Base-by-base conservation (phyloP, 2,113 vertebrate genomes). In the Ciconia boyciana region DNA sequence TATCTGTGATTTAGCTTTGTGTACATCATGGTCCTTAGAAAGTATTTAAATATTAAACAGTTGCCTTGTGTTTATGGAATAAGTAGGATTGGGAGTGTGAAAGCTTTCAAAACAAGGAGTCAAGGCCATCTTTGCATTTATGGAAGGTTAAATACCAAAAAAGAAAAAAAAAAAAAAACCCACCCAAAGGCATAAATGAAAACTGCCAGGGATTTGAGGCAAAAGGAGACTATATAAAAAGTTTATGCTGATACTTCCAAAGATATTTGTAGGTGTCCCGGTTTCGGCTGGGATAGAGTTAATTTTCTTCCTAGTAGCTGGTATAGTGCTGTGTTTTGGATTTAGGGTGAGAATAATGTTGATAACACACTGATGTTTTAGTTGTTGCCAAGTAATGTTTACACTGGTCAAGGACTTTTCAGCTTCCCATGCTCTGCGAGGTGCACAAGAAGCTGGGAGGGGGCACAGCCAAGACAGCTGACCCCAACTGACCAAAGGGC, bases 101-200 rank as follows among this genome's bases (percentile, higher is more conserved):
- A 85, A 62, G n/a, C 32, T 95, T 93, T 80, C 46, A 80, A 74
- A 93, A 43, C 48, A 77, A 70, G 74, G 49, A 51, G 10, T 80
- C 29, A 51, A 46, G 15, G 48, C 60, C 7, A 60, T 39, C 20
- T 85, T 82, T 89, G 51, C 25, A 34, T 77, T 65, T 91, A 17
- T 24, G 32, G 36, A 66, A 80, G 34, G 41, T 43, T 79, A 54
- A 90, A 93, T 21, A 32, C 12, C 6, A 44, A 68, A 48, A 86
- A 61, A 39, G 0, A 8, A 57, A n/a, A 31, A 28, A 2, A 31
- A 39, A 5, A 18, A 17, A 7, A 2, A n/a, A 8, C 39, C 4
- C 18, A 21, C 24, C 3, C 10, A 65, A 49, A 85, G 20, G 4
- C 20, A 36, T 54, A 49, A 79, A 49, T 69, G 17, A 89, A 83